Evolutionary conservation across 2,113 vertebrate species (phyloP).

Genomic region (Spizaetus ornatus): DNA sequence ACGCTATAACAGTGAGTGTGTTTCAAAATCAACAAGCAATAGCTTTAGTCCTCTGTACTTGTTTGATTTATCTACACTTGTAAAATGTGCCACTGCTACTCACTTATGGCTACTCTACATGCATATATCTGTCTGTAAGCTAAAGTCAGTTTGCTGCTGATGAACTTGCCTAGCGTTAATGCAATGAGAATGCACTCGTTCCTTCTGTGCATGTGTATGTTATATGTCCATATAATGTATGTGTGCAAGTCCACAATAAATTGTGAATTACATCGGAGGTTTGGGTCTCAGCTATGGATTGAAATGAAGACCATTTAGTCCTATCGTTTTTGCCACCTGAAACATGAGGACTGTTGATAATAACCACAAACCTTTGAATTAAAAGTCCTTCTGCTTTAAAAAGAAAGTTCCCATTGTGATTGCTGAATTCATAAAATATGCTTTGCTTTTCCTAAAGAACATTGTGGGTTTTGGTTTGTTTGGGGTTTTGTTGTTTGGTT

Average conservation of each 20-base stretch:
- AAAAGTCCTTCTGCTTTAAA: not conserved
- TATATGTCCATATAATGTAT: not conserved
- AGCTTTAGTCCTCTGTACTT: conserved; percentile 62
- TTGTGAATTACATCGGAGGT: not conserved
- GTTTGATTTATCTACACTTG: conserved; percentile 56
- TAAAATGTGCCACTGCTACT: conserved; percentile 46
- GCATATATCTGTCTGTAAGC: conserved; percentile 48
- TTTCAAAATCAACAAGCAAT: conserved; percentile 62
- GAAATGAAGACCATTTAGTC: not conserved
- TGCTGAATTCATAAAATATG: not conserved
- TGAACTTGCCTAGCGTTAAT: conserved; percentile 58
- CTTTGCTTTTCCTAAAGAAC: not conserved
- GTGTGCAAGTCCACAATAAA: not conserved
- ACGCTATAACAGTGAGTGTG: conserved; percentile 84
- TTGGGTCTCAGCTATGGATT: not conserved
- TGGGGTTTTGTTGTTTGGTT: not conserved
- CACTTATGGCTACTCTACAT: conserved; percentile 51
- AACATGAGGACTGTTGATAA: not conserved
- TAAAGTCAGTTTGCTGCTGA: conserved; percentile 59
- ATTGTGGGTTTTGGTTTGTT: not conserved
- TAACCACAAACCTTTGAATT: not conserved
- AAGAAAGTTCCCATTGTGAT: not conserved
- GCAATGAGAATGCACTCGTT: conserved; percentile 48
- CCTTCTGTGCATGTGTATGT: conserved; percentile 58
- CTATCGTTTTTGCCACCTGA: not conserved